Evolutionary conservation across 2,797 vertebrate species (phyloP).

Genomic region (Platalea minor): DNA sequence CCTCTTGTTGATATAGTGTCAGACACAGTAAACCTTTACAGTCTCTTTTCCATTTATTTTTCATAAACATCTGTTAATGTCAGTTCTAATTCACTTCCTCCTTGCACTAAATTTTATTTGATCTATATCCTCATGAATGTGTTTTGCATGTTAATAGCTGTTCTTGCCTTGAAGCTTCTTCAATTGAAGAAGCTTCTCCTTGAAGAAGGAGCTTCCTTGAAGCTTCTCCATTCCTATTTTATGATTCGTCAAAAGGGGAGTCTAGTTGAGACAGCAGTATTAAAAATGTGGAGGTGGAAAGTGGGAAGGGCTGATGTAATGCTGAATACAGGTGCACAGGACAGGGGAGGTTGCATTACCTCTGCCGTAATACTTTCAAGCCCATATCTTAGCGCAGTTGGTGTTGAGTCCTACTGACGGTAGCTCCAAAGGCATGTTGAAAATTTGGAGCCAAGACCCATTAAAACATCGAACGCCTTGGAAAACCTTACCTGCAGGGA

Average conservation of each 20-base stretch:
- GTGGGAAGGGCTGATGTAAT: neutral
- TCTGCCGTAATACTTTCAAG: neutral
- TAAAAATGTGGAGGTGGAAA: neutral
- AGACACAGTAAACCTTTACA: neutral
- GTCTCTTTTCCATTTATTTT: neutral
- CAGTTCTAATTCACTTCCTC: slow-evolving; percentile 2
- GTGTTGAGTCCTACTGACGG: neutral
- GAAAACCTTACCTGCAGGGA: neutral
- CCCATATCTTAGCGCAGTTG: accelerated
- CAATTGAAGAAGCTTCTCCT: too few relatives aligned
- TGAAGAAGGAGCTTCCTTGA: neutral
- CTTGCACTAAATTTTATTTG: neutral
- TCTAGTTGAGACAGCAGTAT: neutral
- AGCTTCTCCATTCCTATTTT: neutral
- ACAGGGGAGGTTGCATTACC: neutral
- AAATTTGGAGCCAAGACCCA: neutral
- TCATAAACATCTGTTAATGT: slow-evolving; percentile 19
- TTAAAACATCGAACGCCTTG: neutral
- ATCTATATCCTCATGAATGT: neutral
- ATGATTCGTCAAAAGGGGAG: neutral
- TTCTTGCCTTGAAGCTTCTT: neutral
- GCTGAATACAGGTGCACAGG: neutral
- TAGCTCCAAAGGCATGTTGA: neutral
- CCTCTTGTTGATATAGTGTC: neutral
- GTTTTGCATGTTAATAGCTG: neutral